A percentile compares a stretch with the other conserved stretches of the same genome.
Conservation (phyloP, 2,797 vertebrate genomes). For the Hapalemur alaotrensis region DNA sequence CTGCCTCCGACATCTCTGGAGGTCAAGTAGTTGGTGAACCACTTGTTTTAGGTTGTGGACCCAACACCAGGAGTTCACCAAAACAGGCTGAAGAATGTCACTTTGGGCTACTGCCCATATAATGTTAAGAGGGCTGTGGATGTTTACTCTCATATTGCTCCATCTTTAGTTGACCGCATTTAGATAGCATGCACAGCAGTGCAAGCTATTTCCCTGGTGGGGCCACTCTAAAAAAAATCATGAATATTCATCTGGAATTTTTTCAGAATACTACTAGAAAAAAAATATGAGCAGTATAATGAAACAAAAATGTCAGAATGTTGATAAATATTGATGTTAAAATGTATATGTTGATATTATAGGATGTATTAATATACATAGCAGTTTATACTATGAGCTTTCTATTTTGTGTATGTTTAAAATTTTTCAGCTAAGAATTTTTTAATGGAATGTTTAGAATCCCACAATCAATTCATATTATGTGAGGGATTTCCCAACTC, state of each 20-base stretch:
- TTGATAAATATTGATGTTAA: conserved; percentile 46
- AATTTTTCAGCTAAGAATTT: not conserved
- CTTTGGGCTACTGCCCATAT: not conserved
- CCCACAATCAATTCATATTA: not conserved
- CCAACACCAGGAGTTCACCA: not conserved
- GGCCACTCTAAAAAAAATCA: not conserved
- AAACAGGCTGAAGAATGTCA: not conserved
- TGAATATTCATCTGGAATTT: conserved; percentile 59
- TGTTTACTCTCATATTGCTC: not conserved
- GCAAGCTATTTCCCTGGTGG: not conserved
- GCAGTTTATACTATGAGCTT: conserved; percentile 27
- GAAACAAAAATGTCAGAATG: conserved; percentile 41
- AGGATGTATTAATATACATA: not conserved
- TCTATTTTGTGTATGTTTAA: not conserved
- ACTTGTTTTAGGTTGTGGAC: not conserved
- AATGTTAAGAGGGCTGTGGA: not conserved
- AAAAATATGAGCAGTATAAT: conserved; percentile 5
- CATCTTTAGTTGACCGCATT: not conserved
- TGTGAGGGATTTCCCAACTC: not conserved
- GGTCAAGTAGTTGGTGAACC: not conserved
- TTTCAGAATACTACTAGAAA: conserved; percentile 22
- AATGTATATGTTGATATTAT: not conserved
- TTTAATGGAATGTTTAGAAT: not conserved
- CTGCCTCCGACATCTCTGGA: not conserved
- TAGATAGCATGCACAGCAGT: not conserved